Conservation (phyloP, 2,113 vertebrate species). For the Platanista minor region DNA sequence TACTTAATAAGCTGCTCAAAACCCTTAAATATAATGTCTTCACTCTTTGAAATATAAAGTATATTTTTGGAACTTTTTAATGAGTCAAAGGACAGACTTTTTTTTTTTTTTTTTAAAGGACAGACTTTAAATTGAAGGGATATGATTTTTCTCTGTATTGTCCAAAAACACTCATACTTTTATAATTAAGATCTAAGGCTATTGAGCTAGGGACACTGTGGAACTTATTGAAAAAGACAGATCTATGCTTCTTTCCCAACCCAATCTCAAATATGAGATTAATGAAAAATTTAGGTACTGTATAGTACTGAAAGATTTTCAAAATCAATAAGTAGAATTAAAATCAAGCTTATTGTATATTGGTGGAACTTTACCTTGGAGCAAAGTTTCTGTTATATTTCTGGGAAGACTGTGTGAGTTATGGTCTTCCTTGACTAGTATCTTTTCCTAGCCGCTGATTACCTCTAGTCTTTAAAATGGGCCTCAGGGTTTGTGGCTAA, state of each 20-base stretch:
- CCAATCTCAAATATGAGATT: conserved; percentile 8
- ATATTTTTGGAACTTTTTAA: background rate
- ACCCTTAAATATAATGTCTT: background rate
- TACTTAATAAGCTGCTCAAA: background rate
- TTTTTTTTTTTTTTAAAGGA: too few relatives aligned
- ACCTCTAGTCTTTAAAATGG: background rate
- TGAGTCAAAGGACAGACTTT: background rate
- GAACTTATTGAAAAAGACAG: conserved; percentile 1
- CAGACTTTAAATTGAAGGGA: background rate
- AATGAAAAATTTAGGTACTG: background rate
- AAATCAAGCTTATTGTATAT: background rate
- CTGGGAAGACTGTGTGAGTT: background rate
- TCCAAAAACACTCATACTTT: background rate
- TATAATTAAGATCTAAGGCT: background rate
- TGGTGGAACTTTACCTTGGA: background rate
- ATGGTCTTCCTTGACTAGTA: background rate
- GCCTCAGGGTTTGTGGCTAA: background rate
- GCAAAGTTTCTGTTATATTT: background rate
- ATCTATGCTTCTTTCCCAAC: background rate
- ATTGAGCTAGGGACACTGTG: background rate
- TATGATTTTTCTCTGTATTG: background rate
- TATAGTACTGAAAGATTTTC: background rate
- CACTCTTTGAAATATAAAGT: background rate
- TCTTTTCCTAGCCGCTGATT: background rate
- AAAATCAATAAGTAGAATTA: background rate